Base-by-base conservation (phyloP, 2,797 vertebrate genomes). In the Sebastiscus albofasciatus region DNA sequence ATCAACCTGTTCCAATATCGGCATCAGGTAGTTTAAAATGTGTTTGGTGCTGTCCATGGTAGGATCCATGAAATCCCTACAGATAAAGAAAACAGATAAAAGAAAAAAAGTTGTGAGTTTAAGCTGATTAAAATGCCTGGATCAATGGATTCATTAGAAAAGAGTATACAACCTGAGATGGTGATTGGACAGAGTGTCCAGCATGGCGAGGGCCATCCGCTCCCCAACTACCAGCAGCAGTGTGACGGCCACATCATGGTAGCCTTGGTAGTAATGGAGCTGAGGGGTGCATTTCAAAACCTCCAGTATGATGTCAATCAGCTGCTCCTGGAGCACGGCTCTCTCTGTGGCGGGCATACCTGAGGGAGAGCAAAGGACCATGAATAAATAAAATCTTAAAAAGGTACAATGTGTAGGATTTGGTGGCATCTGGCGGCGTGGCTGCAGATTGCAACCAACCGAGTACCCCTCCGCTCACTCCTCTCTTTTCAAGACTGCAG, bases 31-130 rank as follows among this genome's bases (percentile, higher is more conserved):
- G 88, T 96, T 97, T 68, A 97, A 91, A 76, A 97, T 96, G 84
- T 97, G 96, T 78, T 97, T 97, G 9, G 97, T 97, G 81, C 95
- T 95, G 92, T 97, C 96, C 96, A 97, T 97, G 31, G 96, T 97
- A 16, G 95, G 96, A 86, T 97, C 97, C 97, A 97, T 97, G 82
- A 97, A 97, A 87, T 97, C 97, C 91, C 97, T 97, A 72, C 16
- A 72, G 20, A 54, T 14, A 65, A 8, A 81, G 24, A 76, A 13
- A 34, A 72, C 3, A 64, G 9, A 49, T 11, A 24, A 24, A 24
- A 24, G 24, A 24, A 24, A 26, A 26, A 26, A 26, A 8, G 9
- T 33, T 55, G 20, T 39, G 10, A 20, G 6, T 49, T 61, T 31
- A 49, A 52, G 36, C 1, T 34, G 26, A 39, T 29, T 39, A 55